Base-by-base conservation (phyloP, 2,113 vertebrate genomes). In the Phycodurus eques region DNA sequence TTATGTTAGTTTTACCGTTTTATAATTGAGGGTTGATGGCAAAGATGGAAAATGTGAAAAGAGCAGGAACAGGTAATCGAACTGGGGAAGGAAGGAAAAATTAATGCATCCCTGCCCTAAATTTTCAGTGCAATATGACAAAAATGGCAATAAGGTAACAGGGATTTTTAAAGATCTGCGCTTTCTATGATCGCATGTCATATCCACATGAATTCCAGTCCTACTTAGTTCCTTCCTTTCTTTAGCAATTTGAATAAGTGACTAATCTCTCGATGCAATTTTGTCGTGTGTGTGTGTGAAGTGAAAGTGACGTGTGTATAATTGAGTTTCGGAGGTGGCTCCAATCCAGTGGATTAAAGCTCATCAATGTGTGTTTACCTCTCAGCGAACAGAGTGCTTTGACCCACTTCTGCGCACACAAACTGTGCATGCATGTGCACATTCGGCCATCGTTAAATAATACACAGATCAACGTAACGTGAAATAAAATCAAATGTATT, bases 291-390 rank as follows among this genome's bases (percentile, higher is more conserved):
- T 57, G 47, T 70, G 73, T 59, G 44, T 59, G 51, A 53, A 67
- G 54, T 72, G 51, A 74, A 73, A 73, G 39, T 68, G 59, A 73
- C 62, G 67, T 60, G 78, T 67, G 76, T 87, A 83, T 85, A 84
- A 88, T 82, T 88, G 84, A 84, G 82, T 83, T 83, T 83, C 57
- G 68, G 71, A 86, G 85, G 44, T 68, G 67, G 67, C 71, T 81
- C 59, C 79, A 80, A 84, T 82, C 82, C 83, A 66, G 22, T 67
- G 79, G 84, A 88, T 90, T 88, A 86, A 71, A 76, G 74, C 73
- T 82, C 74, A 71, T 83, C 79, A 73, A 47, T 65, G 64, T 39
- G 60, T 78, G 68, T 83, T 77, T 86, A 81, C 88, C 74, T 84
- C 80, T 73, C 71, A 68, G 19, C 73, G 70, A 83, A 82, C 79